Evolutionary conservation across 2,113 vertebrate genomes (phyloP).

Genomic region (Oreochromis niloticus): DNA sequence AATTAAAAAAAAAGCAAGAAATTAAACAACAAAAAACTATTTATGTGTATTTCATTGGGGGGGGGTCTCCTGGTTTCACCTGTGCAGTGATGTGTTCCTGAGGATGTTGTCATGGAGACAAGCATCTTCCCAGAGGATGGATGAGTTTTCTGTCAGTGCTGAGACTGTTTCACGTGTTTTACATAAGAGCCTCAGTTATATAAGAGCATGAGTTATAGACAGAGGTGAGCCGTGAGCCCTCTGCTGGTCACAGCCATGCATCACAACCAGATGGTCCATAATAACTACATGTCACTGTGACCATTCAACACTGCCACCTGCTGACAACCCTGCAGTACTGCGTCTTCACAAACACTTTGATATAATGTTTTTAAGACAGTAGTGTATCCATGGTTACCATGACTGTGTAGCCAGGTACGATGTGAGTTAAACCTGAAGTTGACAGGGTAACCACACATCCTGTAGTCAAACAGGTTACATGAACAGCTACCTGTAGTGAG

Average conservation of each 20-base stretch:
- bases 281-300: background rate
- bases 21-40: background rate
- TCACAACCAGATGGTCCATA: rapidly evolving
- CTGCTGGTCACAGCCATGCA: background rate
- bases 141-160: background rate
- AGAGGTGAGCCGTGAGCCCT: background rate
- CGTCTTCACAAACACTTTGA: background rate
- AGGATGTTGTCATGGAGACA: background rate
- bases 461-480: background rate
- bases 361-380: background rate
- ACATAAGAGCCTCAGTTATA: background rate
- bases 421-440: background rate
- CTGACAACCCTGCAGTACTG: background rate
- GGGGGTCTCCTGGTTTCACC: background rate
- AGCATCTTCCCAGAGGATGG: background rate
- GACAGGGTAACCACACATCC: background rate
- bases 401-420: background rate
- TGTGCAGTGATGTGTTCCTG: background rate
- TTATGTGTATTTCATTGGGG: background rate
- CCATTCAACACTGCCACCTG: background rate
- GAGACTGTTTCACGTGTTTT: background rate
- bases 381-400: background rate
- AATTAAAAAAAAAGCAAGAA: background rate
- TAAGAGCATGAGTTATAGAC: background rate
- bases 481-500: background rate